Base-by-base conservation (phyloP, 2,797 vertebrate species). In the Cuniculus paca region DNA sequence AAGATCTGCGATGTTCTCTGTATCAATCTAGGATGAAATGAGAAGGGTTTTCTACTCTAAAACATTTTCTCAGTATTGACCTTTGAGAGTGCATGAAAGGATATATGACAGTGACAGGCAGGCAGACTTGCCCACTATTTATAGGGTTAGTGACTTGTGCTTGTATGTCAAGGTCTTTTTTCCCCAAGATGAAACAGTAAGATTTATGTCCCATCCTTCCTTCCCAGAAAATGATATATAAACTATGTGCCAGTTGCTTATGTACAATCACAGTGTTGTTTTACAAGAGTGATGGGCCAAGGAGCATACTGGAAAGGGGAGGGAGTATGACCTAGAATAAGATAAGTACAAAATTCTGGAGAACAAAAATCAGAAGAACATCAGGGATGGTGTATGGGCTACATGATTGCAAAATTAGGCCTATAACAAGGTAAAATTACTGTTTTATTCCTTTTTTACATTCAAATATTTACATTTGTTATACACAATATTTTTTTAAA, bases 1-100 rank as follows among this genome's bases (percentile, higher is more conserved):
- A 12, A 1, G 0, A 34, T 63, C 45, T 68, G 17, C 65, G 20
- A 12, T 79, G 58, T 56, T 80, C 45, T 87, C 90, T 87, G 31
- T 50, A 92, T 31, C 34, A 92, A 52, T 87, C n/a, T 75, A 58
- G 34, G 17, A 12, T 95, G 22, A 78, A 95, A 81, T 58, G 34
- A 31, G 2, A 20, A 91, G 24, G 13, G 6, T 86, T 90, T 97
- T 90, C 16, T 10, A 68, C 42, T 70, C 9, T 20, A 88, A 96
- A 78, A 68, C 56, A 2, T 31, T 87, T 85, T 65, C n/a, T 31
- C 20, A 86, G 24, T 56, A 58, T 74, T 91, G 58, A 20, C 48
- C 31, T 96, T 94, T 89, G 85, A 63, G 63, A 70, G 14, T 45
- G 2, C 10, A 4, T 87, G 36, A 75, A 90, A 91, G 80, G 61